Base-by-base conservation (phyloP, 2,888 invertebrate genomes). In the Serrognathus titanus region DNA sequence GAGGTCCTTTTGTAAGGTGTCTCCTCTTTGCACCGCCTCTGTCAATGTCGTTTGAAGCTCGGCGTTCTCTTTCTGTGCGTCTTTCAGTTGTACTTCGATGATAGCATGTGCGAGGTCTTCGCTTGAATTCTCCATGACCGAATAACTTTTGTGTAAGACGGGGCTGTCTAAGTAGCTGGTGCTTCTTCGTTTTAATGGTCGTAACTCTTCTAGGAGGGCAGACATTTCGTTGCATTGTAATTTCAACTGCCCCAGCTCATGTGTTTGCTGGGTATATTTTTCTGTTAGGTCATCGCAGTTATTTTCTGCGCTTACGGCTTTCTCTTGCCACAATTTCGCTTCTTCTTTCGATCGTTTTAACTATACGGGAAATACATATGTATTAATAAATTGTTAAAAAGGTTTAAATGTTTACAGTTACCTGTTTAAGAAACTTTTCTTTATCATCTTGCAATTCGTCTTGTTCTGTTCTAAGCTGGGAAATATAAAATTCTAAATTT, bases 371-470 rank as follows among this genome's bases (percentile, higher is more conserved):
- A 49, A 49, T 12, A 10, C 20, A 40, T 3, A 2, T 20, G 24
- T 38, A 48, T 16, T 16, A 16, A 16, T 16, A 3, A 16, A 16
- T 16, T 16, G 9, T 52, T n/a, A 53, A 46, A 16, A 2, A 20
- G 12, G 31, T 38, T 49, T 39, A n/a, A 50, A 31, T 16, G 16
- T 16, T 16, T 16, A 31, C 24, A 16, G 10, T 10, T 67, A 74
- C 74, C 60, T 75, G 82, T 49, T 78, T 71, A 50, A 75, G 79
- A 47, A 80, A 76, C 1, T 68, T 63, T 53, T 84, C 82, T 51
- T 82, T 80, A 41, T 85, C 83, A 53, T 78, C 77, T 51, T 78
- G 76, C 1, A 82, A 69, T 53, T 82, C 79, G n/a, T 81, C 81
- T 11, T 84, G 69, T 63, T 82, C 81, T 47, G 72, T 75, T 61